Conservation (phyloP, 2,888 invertebrate species). For the Ecdyonurus torrentis region DNA sequence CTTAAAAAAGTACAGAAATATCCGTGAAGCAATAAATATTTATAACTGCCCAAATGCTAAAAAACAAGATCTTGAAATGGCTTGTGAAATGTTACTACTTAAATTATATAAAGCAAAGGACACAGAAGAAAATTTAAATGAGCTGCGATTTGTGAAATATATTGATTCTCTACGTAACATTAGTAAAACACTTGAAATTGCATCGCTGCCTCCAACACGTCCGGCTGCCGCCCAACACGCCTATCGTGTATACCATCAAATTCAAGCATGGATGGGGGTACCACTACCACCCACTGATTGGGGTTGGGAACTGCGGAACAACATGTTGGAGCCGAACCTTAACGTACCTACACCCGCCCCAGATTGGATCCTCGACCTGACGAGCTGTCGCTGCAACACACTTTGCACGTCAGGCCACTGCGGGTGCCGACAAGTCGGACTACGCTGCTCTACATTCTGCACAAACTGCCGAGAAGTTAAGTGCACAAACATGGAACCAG, state of each 20-base stretch:
- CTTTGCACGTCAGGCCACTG: constrained; percentile 15
- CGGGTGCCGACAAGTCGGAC: constrained; percentile 18
- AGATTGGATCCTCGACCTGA: constrained; percentile 18
- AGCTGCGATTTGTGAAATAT: no score
- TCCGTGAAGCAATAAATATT: constrained; percentile 9
- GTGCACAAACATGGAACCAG: constrained; percentile 13
- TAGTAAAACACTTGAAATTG: constrained; percentile 13
- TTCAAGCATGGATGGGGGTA: constrained; percentile 1
- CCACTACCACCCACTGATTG: background rate
- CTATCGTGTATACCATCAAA: constrained; percentile 9
- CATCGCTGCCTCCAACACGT: constrained; percentile 8
- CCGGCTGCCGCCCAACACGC: constrained; percentile 7
- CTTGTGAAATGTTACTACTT: constrained; percentile 19
- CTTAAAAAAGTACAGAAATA: background rate
- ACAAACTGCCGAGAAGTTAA: constrained; percentile 17
- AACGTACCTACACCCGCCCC: constrained; percentile 15
- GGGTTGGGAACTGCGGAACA: constrained; percentile 18
- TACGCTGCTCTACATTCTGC: constrained; percentile 17
- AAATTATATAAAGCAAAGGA: constrained; percentile 17
- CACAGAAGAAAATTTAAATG: constrained; percentile 13
- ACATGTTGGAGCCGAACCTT: constrained; percentile 12
- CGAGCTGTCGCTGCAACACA: constrained; percentile 17
- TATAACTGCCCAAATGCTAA: constrained; percentile 15
- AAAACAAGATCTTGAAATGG: constrained; percentile 14
- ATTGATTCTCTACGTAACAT: constrained; percentile 17